Evolutionary conservation across 2,113 vertebrate genomes (phyloP).

Genomic region (Muntiacus muntjak): DNA sequence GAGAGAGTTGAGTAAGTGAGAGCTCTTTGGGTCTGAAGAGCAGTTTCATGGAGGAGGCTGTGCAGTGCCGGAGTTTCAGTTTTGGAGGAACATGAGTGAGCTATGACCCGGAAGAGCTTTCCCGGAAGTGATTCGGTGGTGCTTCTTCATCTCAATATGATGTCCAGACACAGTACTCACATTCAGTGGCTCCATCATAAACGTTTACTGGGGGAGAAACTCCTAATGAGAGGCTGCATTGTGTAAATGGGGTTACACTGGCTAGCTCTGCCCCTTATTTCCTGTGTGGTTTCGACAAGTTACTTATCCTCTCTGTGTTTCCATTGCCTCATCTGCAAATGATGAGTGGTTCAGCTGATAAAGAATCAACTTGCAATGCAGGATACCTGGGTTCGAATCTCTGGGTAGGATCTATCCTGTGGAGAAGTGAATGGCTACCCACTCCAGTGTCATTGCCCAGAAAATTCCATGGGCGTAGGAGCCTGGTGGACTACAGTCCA

Average conservation of each 20-base stretch:
- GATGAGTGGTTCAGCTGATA: neutral
- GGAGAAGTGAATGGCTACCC: neutral
- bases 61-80: neutral
- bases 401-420: neutral
- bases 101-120: neutral
- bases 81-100: neutral
- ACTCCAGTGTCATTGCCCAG: neutral
- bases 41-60: neutral
- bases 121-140: rapidly evolving
- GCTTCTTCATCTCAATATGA: neutral
- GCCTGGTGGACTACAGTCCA: neutral
- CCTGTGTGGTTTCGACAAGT: neutral
- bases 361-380: neutral
- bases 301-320: neutral
- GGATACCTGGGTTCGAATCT: neutral
- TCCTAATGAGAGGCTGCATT: neutral
- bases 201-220: neutral
- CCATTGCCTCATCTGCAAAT: neutral
- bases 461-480: neutral
- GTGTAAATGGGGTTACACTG: neutral
- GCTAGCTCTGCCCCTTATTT: neutral
- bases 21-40: neutral
- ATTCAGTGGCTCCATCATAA: neutral
- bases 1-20: neutral
- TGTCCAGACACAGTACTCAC: neutral